Evolutionary conservation across 2,113 vertebrate genomes (phyloP), one percentile per base, ranked within the genome.

Genomic region (Typhlomys cinereus): DNA sequence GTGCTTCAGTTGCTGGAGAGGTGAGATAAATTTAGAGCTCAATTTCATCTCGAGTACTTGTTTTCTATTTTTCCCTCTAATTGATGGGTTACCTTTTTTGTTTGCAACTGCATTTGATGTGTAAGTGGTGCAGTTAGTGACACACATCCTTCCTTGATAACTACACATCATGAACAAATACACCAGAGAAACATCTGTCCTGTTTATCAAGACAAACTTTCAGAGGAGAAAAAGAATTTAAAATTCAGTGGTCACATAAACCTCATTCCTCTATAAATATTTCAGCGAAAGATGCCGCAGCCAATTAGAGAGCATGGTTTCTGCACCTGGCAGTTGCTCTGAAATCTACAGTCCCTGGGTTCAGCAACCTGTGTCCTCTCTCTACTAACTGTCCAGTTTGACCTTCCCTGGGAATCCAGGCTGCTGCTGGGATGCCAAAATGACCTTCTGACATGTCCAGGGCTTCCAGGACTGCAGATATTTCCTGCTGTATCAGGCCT

Each of bases 401-500:
- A 94, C 95, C 92, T 95, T 91, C 90, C 31, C 20, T 75, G 64
- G 41, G 85, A 93, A 85, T 92, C 93, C 64, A 29, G 57, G 82
- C 41, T 90, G 64, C 59, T 48, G 54, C 62, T 0, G 36, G 9
- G 86, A 93, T 54, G 85, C 92, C 93, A 82, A 70, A 96, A 93
- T 73, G 90, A 96, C 95, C 96, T 96, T 96, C 88, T 83, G 83
- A 95, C 90, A 84, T 69, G 69, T 59, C 2, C 69, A 79, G 90
- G 69, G 78, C 88, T 84, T 95, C 94, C 92, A 93, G 86, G 71
- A 89, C 94, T 93, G 89, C 92, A 81, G 95, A 92, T 92, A 96
- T 96, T 97, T 95, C 81, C 94, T 94, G 95, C 96, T 94, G 91
- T 89, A 88, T 94, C 95, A 96, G 94, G 92, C 91, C 92, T 75